These are phyloP conservation scores for Solenodon paradoxus DNA, from an alignment of 2,113 vertebrate species.

Conservation along the genomic window DNA sequence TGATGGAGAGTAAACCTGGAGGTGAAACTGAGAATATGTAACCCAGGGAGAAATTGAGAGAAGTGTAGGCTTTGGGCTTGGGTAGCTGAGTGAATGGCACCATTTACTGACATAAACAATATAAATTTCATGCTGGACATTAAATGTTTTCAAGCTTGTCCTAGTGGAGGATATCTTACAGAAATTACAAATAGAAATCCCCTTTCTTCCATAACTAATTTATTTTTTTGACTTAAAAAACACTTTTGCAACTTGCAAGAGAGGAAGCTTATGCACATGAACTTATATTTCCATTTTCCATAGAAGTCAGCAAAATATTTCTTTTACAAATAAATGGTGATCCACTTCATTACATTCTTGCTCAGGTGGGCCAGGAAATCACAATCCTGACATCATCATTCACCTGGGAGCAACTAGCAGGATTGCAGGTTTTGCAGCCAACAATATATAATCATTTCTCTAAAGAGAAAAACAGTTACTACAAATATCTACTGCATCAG, in stretches of 20 bases:
- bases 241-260: background rate
- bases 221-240: background rate
- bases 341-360: background rate
- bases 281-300: background rate
- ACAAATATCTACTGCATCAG: background rate
- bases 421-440: background rate
- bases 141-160: background rate
- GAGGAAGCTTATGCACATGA: background rate
- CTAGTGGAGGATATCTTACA: background rate
- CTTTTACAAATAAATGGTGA: constrained; percentile 28
- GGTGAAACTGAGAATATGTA: background rate
- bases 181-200: background rate
- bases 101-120: background rate
- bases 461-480: background rate
- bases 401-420: background rate
- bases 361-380: constrained; percentile 1
- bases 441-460: background rate
- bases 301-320: constrained; percentile 5
- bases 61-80: background rate
- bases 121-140: background rate
- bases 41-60: background rate
- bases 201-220: background rate
- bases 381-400: background rate
- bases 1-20: background rate
- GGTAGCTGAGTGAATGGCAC: background rate